phyloP scores from a whole-genome alignment of 2,888 invertebrate species.

The Troides aeacus region DNA sequence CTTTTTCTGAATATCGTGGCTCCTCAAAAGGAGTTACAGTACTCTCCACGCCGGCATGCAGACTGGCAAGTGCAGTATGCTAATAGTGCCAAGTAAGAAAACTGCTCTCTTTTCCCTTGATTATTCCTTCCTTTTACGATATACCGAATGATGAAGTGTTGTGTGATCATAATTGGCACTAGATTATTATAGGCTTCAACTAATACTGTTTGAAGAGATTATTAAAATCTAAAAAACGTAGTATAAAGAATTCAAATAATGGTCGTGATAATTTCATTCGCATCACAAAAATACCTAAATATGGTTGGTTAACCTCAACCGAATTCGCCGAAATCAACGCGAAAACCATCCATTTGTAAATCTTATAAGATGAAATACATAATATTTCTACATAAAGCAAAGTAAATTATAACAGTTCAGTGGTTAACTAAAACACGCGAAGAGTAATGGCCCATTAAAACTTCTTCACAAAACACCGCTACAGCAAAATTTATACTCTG shows the following conservation, averaged over 20 bases:
- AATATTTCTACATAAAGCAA: constrained; percentile 27
- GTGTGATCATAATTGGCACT: no score
- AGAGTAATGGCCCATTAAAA: constrained; percentile 31
- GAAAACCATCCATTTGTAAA: constrained; percentile 10
- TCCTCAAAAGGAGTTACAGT: no score
- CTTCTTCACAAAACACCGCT: constrained; percentile 31
- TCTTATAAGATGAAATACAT: constrained; percentile 24
- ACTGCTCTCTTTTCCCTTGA: no score
- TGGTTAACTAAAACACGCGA: constrained; percentile 28
- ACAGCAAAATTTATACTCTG: constrained; percentile 30
- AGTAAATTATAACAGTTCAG: constrained; percentile 28
- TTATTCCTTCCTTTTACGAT: no score
- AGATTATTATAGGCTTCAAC: no score
- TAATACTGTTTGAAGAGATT: no score
- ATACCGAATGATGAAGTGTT: no score
- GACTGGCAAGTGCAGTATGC: no score
- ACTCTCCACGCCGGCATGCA: no score
- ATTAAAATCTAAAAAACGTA: no score
- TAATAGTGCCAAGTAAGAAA: no score
- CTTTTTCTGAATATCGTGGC: no score
- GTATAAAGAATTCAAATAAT: not conserved
- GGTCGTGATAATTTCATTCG: not conserved
- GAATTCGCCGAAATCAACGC: not conserved
- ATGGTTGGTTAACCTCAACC: not conserved
- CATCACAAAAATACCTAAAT: not conserved